Evolutionary conservation across 2,888 invertebrate species (phyloP).

Genomic region (Melanotus villosus): DNA sequence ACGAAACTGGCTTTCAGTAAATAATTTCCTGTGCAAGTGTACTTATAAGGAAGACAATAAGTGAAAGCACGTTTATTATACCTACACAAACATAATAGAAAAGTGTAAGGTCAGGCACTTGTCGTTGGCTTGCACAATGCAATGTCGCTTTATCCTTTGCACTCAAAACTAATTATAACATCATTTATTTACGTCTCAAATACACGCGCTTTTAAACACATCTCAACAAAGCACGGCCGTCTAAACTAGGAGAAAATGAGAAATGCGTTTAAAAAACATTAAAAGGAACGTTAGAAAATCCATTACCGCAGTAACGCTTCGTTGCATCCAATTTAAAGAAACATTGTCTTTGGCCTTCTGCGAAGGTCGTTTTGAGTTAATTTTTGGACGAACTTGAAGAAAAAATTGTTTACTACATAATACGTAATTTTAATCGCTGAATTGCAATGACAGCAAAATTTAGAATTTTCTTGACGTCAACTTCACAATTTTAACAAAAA

Average conservation of each 20-base stretch:
- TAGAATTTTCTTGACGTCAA: no score
- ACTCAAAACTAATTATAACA: not conserved
- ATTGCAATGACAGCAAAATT: no score
- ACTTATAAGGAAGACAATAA: slow-evolving; percentile 25
- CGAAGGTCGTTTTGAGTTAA: not conserved
- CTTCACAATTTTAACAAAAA: not conserved
- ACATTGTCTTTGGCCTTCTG: slow-evolving; percentile 2
- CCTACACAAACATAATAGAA: slow-evolving; percentile 14
- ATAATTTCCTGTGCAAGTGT: slow-evolving; percentile 3
- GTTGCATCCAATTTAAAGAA: not conserved
- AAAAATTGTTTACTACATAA: not conserved
- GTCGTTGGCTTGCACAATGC: slow-evolving; percentile 4
- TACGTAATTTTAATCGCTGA: not conserved
- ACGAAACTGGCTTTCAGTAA: not conserved
- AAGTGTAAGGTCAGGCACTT: slow-evolving; percentile 22
- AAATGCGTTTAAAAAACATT: not conserved
- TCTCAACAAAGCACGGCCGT: not conserved
- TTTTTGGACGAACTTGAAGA: not conserved
- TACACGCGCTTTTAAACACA: no score
- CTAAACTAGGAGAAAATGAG: not conserved
- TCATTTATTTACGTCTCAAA: not conserved
- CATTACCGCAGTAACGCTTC: slow-evolving; percentile 7
- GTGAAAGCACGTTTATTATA: slow-evolving; percentile 18
- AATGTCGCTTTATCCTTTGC: not conserved
- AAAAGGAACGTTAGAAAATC: slow-evolving; percentile 7